Conservation (phyloP, 2,797 vertebrate species). For the Phrynocephalus vlangalii region DNA sequence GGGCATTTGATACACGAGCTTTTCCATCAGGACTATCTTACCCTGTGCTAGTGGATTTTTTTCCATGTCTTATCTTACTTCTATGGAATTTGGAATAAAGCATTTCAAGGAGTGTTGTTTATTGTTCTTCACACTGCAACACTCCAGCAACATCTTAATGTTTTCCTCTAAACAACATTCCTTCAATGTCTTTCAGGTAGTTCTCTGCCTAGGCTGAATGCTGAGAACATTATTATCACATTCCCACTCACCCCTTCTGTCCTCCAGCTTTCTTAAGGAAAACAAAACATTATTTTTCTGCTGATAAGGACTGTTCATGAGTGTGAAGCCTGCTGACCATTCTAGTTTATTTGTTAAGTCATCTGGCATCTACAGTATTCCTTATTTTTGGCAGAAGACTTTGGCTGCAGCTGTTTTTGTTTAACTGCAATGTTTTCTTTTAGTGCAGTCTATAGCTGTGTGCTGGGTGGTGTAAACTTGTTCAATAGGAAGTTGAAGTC, state of each 20-base stretch:
- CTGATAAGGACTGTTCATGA: not conserved
- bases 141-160: not conserved
- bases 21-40: too few relatives aligned
- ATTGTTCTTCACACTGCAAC: not conserved
- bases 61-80: not conserved
- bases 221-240: not conserved
- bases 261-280: slow-evolving; percentile 14
- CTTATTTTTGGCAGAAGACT: not conserved
- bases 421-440: slow-evolving; percentile 40
- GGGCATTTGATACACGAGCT: too few relatives aligned
- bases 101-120: slow-evolving; percentile 23
- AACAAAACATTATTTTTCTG: slow-evolving; percentile 27
- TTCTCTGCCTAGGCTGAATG: not conserved
- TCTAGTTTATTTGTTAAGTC: slow-evolving; percentile 22
- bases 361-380: not conserved
- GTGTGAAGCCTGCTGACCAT: not conserved
- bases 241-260: not conserved
- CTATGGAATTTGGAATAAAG: slow-evolving; percentile 48
- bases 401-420: slow-evolving; percentile 16
- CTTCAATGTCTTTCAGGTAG: not conserved
- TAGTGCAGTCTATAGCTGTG: not conserved
- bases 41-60: not conserved
- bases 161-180: not conserved
- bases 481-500: too few relatives aligned
- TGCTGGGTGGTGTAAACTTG: not conserved